Evolutionary conservation across 2,797 vertebrate genomes (phyloP).

Genomic region (Hypotaenidia philippensis): DNA sequence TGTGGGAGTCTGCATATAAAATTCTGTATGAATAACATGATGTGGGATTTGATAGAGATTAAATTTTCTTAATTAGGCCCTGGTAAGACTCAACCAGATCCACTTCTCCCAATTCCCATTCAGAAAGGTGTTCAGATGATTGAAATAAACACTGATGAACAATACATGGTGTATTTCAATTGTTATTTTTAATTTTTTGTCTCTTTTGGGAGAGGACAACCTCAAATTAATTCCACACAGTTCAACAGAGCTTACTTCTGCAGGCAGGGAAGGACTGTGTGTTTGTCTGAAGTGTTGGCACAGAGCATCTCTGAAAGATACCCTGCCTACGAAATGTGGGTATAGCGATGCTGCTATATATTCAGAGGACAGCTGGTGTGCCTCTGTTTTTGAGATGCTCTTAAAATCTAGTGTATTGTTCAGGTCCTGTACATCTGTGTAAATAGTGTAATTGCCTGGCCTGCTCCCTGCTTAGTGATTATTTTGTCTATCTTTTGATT

Average conservation of each 20-base stretch:
- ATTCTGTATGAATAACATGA: neutral
- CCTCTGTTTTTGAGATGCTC: neutral
- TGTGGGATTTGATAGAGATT: neutral
- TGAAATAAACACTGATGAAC: neutral
- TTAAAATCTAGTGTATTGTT: conserved; percentile 7
- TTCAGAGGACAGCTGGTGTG: neutral
- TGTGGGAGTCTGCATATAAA: neutral
- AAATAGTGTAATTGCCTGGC: neutral
- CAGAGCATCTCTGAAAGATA: neutral
- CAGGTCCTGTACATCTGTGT: neutral
- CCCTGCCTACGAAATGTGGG: neutral
- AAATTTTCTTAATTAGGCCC: neutral
- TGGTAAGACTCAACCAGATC: neutral
- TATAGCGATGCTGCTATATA: neutral
- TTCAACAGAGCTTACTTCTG: neutral
- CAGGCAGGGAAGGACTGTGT: neutral
- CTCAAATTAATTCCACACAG: neutral
- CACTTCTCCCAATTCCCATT: neutral
- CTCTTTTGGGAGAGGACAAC: neutral
- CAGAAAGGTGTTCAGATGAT: neutral
- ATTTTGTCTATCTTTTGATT: neutral
- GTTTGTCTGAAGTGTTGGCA: neutral
- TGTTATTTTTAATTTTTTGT: neutral
- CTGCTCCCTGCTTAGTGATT: neutral
- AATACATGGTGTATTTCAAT: neutral